These are phyloP conservation scores for Cottoperca gobio DNA, from an alignment of 2,797 vertebrate genomes.

Conservation along the genomic window DNA sequence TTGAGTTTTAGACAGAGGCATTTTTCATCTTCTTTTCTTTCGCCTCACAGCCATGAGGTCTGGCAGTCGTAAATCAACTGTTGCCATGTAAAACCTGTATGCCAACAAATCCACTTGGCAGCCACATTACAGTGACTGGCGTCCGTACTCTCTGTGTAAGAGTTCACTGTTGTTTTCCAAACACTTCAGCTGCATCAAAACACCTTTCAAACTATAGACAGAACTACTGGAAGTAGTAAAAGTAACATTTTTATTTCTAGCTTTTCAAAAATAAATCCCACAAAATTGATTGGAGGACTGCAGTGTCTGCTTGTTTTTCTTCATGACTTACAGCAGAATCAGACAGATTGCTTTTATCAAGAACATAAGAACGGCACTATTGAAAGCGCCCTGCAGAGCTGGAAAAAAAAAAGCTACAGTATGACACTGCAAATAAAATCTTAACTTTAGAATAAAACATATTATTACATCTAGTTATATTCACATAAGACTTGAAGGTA, in stretches of 20 bases:
- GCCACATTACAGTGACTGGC: constrained; percentile 17
- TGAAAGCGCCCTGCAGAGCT: constrained; percentile 24
- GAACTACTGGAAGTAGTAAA: constrained; percentile 26
- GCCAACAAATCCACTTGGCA: constrained; percentile 50
- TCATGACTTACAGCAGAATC: constrained; percentile 44
- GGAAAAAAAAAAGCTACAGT: constrained; percentile 17
- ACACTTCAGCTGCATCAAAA: constrained; percentile 19
- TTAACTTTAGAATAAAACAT: constrained; percentile 49
- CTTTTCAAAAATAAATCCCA: constrained; percentile 17
- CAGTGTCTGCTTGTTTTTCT: constrained; percentile 48
- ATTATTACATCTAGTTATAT: constrained; percentile 11
- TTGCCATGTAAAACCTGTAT: constrained; percentile 32
- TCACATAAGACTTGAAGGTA: constrained; percentile 37
- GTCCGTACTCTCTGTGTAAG: constrained; percentile 15
- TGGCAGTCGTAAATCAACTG: constrained; percentile 46
- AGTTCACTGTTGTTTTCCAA: constrained; percentile 38
- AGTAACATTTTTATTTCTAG: constrained; percentile 15
- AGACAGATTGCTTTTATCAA: constrained; percentile 60
- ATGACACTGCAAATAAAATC: constrained; percentile 49
- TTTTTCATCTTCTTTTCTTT: constrained; percentile 40
- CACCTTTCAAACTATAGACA: constrained; percentile 28
- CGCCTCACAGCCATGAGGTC: constrained; percentile 36
- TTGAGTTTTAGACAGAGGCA: constrained; percentile 31
- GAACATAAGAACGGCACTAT: constrained; percentile 17
- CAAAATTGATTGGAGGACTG: constrained; percentile 37